These are phyloP conservation scores for Odontomyia ornata DNA, from an alignment of 2,888 invertebrate genomes.

Conservation along the genomic window DNA sequence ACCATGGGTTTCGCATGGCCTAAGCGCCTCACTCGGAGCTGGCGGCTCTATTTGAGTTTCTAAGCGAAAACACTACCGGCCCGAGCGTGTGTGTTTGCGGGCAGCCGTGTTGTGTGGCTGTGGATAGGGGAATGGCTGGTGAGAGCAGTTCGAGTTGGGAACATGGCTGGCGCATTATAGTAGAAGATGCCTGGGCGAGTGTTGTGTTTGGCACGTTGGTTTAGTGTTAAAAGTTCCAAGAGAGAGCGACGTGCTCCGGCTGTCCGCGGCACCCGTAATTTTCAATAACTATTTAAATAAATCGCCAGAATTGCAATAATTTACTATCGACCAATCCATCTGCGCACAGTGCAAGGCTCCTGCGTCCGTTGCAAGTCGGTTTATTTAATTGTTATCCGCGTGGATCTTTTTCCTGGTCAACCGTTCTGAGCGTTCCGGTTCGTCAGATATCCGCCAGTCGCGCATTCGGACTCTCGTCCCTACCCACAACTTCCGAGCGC, in stretches of 20 bases:
- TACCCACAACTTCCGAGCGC: background rate
- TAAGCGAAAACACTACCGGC: background rate
- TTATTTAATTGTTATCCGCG: constrained; percentile 21
- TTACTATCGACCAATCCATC: background rate
- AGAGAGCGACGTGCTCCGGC: constrained; percentile 59
- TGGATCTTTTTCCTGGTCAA: background rate
- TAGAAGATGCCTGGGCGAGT: constrained; percentile 31
- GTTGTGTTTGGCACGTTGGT: constrained; percentile 49
- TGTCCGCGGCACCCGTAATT: constrained; percentile 54
- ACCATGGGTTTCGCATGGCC: background rate
- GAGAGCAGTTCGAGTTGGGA: background rate
- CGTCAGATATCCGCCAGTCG: background rate
- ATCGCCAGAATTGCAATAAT: constrained; percentile 35
- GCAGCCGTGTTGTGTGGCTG: background rate
- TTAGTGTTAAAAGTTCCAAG: constrained; percentile 63
- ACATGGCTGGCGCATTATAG: constrained; percentile 10
- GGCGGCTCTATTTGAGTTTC: background rate
- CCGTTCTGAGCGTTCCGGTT: constrained; percentile 11
- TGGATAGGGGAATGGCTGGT: constrained; percentile 18
- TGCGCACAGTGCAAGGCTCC: background rate
- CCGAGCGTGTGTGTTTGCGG: constrained; percentile 13
- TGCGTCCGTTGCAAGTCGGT: constrained; percentile 21
- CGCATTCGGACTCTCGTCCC: background rate
- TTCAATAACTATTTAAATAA: constrained; percentile 52
- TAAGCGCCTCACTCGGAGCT: background rate